Base-by-base conservation (phyloP, 2,797 vertebrate genomes). In the Oophaga sylvatica region DNA sequence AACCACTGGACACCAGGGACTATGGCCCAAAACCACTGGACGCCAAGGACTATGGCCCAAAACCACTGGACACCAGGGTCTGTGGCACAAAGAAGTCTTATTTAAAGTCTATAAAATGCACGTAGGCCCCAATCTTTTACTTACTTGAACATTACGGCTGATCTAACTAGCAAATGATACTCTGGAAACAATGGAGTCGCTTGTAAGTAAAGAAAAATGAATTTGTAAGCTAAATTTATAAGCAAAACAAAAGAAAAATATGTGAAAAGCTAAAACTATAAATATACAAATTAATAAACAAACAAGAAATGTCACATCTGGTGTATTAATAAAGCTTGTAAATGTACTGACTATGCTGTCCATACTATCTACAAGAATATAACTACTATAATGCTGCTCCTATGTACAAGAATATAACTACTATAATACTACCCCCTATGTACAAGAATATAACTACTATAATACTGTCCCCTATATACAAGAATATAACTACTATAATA, bases 401-500 rank as follows among this genome's bases (percentile, higher is more conserved):
- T 68, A 29, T 68, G 65, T 68, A 29, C 26, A 68, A 29, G 65
- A 68, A 68, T 68, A 29, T 68, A 68, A 68, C 26, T 68, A 68
- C 65, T 68, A 68, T 68, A 68, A 68, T 68, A 15, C 65, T 68
- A 26, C 63, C 62, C 1, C 63, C 63, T 29, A 67, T 67, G 22
- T 63, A 63, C 62, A 63, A 63, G 62, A 63, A 63, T 63, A 63
- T 63, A 63, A 63, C 62, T 63, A 67, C 63, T 67, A 67, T 67
- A 67, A 29, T 67, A 67, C 63, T 67, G 10, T n/a, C 63, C 1
- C 67, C 13, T 17, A 70, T 70, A 13, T 68, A 29, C 26, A 68
- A 31, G 26, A 68, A 29, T 68, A 68, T 68, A 68, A 68, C 65
- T 68, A 68, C 26, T 68, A 29, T 31, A 29, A 68, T 68, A 68